Evolutionary conservation across 2,797 vertebrate species (phyloP).

Genomic region (Gallirallus australis): DNA sequence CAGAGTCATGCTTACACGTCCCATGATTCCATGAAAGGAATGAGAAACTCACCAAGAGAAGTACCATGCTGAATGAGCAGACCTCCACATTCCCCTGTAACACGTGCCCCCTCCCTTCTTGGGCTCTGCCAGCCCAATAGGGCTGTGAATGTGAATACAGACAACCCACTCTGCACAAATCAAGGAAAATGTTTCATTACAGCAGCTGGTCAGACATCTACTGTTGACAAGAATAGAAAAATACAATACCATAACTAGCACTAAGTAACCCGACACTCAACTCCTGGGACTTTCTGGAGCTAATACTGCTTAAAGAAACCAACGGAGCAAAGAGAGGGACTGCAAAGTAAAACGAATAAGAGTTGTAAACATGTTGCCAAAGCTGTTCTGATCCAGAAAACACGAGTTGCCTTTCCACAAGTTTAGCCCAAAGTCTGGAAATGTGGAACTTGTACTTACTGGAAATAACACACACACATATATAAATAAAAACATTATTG

Average conservation of each 20-base stretch:
- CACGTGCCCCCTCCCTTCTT: neutral
- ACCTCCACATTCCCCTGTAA: neutral
- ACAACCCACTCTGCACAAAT: neutral
- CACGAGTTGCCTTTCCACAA: neutral
- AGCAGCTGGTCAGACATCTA: neutral
- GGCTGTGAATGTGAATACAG: neutral
- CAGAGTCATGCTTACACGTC: no score
- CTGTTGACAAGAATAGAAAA: neutral
- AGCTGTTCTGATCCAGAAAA: neutral
- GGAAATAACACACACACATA: neutral
- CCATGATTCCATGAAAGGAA: no score
- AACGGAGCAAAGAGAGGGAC: neutral
- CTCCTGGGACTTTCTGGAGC: neutral
- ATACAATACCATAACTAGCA: neutral
- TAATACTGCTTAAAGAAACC: neutral
- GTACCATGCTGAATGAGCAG: no score
- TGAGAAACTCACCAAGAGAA: no score
- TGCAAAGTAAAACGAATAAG: neutral
- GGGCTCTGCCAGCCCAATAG: neutral
- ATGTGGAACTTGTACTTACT: neutral
- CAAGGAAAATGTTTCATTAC: neutral
- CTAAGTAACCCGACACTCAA: neutral
- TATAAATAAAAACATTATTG: neutral
- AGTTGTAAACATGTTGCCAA: neutral
- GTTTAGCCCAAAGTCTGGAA: neutral